These are phyloP conservation scores for Gulo gulo DNA, from an alignment of 2,113 vertebrate genomes.

Conservation along the genomic window DNA sequence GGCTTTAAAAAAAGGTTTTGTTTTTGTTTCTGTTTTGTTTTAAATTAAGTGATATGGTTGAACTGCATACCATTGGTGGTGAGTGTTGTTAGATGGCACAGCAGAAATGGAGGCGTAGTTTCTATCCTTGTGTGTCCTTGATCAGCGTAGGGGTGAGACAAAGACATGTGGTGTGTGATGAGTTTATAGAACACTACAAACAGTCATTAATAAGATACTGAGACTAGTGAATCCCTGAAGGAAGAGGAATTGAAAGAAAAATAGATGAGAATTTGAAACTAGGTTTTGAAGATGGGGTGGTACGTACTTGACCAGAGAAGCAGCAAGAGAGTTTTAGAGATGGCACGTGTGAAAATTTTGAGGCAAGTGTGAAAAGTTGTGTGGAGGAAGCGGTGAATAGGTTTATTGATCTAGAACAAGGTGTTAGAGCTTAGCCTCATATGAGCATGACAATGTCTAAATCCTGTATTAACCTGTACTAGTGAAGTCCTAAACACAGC, in stretches of 20 bases:
- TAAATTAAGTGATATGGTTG: not conserved
- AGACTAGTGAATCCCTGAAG: not conserved
- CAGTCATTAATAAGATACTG: not conserved
- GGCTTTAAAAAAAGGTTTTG: too few species aligned
- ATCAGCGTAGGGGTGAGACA: not conserved
- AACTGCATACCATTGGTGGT: not conserved
- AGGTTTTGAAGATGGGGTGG: not conserved
- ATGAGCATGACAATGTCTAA: not conserved
- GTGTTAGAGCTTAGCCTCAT: not conserved
- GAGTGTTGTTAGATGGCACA: not conserved
- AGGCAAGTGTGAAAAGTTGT: not conserved
- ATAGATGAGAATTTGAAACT: not conserved
- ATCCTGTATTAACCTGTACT: not conserved
- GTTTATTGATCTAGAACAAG: not conserved
- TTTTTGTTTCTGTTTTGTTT: not conserved
- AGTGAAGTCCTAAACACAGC: not conserved
- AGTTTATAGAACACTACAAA: not conserved
- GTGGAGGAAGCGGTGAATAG: not conserved
- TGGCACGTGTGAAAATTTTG: not conserved
- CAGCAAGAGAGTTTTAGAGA: not conserved
- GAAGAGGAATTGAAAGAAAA: not conserved
- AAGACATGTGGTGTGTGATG: not conserved
- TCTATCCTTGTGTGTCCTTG: not conserved
- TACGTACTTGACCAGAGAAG: not conserved
- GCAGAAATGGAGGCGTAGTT: not conserved